Evolutionary conservation across 2,113 vertebrate species (phyloP).

Genomic region (Rhizomys pruinosus): DNA sequence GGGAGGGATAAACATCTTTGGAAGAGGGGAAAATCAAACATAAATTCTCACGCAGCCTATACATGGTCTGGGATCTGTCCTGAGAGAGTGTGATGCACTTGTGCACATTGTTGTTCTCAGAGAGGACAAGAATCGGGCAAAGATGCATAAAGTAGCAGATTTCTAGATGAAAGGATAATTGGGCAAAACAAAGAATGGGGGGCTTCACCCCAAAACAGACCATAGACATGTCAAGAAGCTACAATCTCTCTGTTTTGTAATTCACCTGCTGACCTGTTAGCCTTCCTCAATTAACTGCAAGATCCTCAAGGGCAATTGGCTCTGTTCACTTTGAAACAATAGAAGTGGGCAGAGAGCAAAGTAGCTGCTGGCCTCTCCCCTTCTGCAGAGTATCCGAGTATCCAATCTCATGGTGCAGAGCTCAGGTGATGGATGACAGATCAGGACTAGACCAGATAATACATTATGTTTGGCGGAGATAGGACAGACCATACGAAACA

Average conservation of each 20-base stretch:
- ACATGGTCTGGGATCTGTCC: not conserved
- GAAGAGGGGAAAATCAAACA: not conserved
- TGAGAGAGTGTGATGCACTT: not conserved
- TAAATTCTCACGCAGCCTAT: not conserved
- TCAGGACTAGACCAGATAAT: too few relatives aligned
- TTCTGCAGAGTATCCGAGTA: too few relatives aligned
- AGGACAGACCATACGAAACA: not conserved
- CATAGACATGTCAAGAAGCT: not conserved
- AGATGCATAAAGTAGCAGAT: not conserved
- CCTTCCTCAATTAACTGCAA: slow-evolving; percentile 19
- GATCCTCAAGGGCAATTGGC: not conserved
- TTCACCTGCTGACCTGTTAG: not conserved
- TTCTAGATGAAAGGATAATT: not conserved
- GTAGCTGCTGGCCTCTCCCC: not conserved
- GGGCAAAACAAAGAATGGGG: not conserved
- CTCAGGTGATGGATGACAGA: too few relatives aligned
- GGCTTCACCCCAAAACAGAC: not conserved
- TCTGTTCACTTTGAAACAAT: not conserved
- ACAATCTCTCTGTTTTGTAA: not conserved
- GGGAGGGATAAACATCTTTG: not conserved
- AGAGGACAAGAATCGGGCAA: not conserved
- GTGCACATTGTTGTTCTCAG: not conserved
- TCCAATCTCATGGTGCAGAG: not conserved
- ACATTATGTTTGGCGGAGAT: too few relatives aligned
- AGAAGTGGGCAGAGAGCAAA: not conserved